These are phyloP conservation scores for Phalera bucephala DNA, from an alignment of 2,888 invertebrate genomes.

Conservation along the genomic window DNA sequence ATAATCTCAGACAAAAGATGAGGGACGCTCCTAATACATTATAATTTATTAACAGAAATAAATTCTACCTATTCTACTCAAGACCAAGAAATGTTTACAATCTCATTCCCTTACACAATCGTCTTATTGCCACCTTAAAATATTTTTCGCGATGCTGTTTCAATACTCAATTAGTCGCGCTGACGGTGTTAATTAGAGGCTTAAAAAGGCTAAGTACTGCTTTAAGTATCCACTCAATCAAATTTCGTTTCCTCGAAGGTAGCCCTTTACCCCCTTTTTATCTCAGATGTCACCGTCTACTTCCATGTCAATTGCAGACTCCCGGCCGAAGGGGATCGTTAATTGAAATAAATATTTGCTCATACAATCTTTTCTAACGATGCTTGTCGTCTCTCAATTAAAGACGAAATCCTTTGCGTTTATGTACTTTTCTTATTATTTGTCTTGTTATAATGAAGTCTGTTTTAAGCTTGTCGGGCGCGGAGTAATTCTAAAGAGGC, in stretches of 20 bases:
- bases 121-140: too few relatives aligned
- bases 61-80: too few relatives aligned
- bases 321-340: conserved; percentile 29
- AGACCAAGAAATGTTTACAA: too few relatives aligned
- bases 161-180: conserved; percentile 51
- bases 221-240: conserved; percentile 62
- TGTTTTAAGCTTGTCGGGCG: conserved; percentile 5
- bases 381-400: conserved; percentile 41
- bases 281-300: conserved; percentile 63
- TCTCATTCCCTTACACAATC: too few relatives aligned
- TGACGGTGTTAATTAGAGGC: conserved; percentile 61
- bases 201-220: conserved; percentile 57
- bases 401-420: conserved; percentile 34
- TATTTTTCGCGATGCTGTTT: conserved; percentile 17
- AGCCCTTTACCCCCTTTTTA: conserved; percentile 71
- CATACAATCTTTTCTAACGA: conserved; percentile 60
- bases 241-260: conserved; percentile 45
- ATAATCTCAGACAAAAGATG: too few relatives aligned
- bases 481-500: too few relatives aligned
- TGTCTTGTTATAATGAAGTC: conserved; percentile 25
- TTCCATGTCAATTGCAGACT: conserved; percentile 69
- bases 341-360: conserved; percentile 79
- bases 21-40: too few relatives aligned
- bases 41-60: too few relatives aligned
- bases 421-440: conserved; percentile 27